Evolutionary conservation across 2,888 invertebrate genomes (phyloP).

Genomic region (Quadroppia sp.): DNA sequence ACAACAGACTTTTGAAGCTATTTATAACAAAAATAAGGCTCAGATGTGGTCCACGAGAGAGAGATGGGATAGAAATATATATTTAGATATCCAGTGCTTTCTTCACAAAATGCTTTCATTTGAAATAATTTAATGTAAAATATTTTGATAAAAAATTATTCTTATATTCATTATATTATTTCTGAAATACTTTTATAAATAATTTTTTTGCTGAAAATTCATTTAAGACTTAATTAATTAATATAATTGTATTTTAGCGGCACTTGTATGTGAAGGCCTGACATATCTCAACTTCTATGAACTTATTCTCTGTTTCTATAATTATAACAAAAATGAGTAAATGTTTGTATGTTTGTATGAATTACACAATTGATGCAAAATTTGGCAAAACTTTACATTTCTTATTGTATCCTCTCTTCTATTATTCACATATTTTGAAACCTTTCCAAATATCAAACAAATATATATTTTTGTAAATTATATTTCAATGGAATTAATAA

Average conservation of each 20-base stretch:
- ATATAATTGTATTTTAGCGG: not conserved
- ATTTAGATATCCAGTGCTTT: not conserved
- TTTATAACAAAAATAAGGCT: conserved; percentile 25
- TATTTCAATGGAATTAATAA: too few relatives aligned
- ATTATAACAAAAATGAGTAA: not conserved
- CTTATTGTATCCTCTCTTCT: conserved; percentile 28
- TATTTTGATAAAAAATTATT: too few relatives aligned
- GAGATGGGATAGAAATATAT: conserved; percentile 18
- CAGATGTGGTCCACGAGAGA: conserved; percentile 29
- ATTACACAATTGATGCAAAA: conserved; percentile 17
- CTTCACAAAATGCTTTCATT: not conserved
- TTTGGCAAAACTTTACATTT: not conserved
- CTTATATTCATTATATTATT: too few relatives aligned
- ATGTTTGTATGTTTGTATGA: conserved; percentile 2
- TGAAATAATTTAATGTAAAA: too few relatives aligned
- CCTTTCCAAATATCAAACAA: not conserved
- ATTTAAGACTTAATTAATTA: too few relatives aligned
- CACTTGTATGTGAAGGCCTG: not conserved
- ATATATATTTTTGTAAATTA: not conserved
- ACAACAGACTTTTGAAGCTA: conserved; percentile 26
- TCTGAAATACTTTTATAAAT: too few relatives aligned
- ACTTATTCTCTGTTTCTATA: not conserved
- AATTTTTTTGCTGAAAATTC: too few relatives aligned
- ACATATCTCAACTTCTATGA: not conserved
- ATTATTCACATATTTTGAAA: conserved; percentile 13